phyloP scores from a whole-genome alignment of 2,797 vertebrate genomes.

The Pampus argenteus region DNA sequence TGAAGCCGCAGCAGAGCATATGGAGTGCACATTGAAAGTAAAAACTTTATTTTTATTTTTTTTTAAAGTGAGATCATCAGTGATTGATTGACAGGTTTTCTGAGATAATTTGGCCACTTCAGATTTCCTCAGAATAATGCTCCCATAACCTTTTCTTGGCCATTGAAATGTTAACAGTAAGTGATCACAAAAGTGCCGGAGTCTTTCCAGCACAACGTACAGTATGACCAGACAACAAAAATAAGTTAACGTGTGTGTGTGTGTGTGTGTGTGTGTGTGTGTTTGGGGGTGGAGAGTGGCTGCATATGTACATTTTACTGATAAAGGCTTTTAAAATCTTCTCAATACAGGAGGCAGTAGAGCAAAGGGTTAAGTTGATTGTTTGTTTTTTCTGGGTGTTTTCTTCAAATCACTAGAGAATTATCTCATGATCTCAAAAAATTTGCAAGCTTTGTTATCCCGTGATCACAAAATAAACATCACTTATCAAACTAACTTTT shows the following conservation, averaged over 20 bases:
- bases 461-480: conserved; percentile 19
- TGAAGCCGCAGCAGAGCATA: conserved; percentile 21
- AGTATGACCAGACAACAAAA: conserved; percentile 37
- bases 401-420: conserved; percentile 13
- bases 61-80: conserved; percentile 19
- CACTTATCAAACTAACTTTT: conserved; percentile 17
- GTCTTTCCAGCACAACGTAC: conserved; percentile 16
- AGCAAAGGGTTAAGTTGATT: conserved; percentile 21
- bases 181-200: conserved; percentile 26
- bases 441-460: conserved; percentile 21
- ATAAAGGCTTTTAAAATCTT: conserved; percentile 18
- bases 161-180: conserved; percentile 24
- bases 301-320: conserved; percentile 35
- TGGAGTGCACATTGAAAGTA: conserved; percentile 31
- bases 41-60: conserved; percentile 24
- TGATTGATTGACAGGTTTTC: conserved; percentile 23
- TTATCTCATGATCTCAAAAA: background rate
- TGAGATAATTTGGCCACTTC: conserved; percentile 18
- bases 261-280: background rate
- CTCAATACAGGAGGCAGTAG: conserved; percentile 16
- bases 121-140: conserved; percentile 17
- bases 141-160: background rate
- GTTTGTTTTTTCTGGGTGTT: background rate
- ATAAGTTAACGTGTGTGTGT: conserved; percentile 18
- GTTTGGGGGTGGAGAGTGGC: background rate